Evolutionary conservation across 2,888 invertebrate species (phyloP).

Genomic region (Macaria notata): DNA sequence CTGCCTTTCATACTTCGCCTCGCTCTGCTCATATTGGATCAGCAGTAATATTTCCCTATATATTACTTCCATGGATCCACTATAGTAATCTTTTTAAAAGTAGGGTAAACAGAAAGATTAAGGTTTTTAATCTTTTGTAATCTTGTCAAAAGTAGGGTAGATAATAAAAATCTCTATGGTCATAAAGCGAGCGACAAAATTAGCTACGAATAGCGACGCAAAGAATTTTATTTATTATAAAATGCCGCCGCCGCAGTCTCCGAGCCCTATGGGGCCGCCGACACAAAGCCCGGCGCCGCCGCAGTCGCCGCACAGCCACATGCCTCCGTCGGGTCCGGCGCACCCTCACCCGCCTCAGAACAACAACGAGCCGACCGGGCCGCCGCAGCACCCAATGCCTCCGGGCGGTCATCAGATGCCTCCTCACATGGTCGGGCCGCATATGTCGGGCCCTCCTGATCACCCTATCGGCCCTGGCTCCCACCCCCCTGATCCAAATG

Average conservation of each 20-base stretch:
- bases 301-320: conserved; percentile 86
- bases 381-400: conserved; percentile 69
- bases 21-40: too few relatives aligned
- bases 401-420: conserved; percentile 72
- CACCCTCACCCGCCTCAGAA: conserved; percentile 58
- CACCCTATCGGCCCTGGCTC: conserved; percentile 65
- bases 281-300: conserved; percentile 90
- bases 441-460: conserved; percentile 69
- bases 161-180: too few relatives aligned
- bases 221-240: too few relatives aligned
- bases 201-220: too few relatives aligned
- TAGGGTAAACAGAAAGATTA: too few relatives aligned
- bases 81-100: too few relatives aligned
- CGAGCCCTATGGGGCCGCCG: conserved; percentile 93
- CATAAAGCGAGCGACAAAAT: too few relatives aligned
- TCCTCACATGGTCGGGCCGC: conserved; percentile 73
- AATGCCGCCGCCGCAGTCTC: conserved; percentile 93
- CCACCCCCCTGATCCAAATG: conserved; percentile 74
- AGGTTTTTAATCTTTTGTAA: too few relatives aligned
- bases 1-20: too few relatives aligned
- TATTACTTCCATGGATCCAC: too few relatives aligned
- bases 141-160: too few relatives aligned
- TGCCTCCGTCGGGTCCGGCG: conserved; percentile 67
- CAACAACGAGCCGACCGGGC: conserved; percentile 67
- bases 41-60: too few relatives aligned